These are phyloP conservation scores for Platalea minor DNA, from an alignment of 2,797 vertebrate genomes.

Conservation along the genomic window DNA sequence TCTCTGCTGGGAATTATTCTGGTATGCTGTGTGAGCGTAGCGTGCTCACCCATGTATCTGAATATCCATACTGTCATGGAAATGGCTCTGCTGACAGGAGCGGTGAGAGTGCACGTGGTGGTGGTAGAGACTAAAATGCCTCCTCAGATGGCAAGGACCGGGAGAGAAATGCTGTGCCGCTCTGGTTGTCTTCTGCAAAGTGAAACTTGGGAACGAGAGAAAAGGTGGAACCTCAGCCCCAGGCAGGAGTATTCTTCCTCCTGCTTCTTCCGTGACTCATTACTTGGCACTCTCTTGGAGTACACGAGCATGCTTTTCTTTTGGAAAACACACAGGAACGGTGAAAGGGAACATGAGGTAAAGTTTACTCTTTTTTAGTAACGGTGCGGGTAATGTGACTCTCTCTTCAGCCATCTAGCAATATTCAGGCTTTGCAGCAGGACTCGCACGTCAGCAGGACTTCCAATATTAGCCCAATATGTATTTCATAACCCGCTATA, in stretches of 20 bases:
- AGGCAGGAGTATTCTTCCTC: neutral
- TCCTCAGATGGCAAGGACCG: neutral
- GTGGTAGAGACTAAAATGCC: neutral
- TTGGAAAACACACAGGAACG: neutral
- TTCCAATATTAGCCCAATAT: neutral
- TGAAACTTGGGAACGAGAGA: neutral
- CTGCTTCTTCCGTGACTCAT: neutral
- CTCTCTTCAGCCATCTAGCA: neutral
- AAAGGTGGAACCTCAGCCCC: neutral
- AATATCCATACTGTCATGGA: neutral
- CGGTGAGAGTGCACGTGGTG: neutral
- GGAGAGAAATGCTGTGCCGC: neutral
- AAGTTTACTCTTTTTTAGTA: neutral
- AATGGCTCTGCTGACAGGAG: neutral
- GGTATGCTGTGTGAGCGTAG: neutral
- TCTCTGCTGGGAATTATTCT: neutral
- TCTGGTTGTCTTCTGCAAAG: neutral
- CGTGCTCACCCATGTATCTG: neutral
- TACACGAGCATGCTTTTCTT: neutral
- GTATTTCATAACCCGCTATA: neutral
- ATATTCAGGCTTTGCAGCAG: neutral
- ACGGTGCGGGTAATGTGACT: neutral
- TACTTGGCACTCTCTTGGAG: neutral
- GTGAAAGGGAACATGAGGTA: neutral
- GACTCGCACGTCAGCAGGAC: neutral